Evolutionary conservation across 2,888 invertebrate genomes (phyloP), one percentile per base, ranked within the genome.

Genomic region (Chromoteleia sp.): DNA sequence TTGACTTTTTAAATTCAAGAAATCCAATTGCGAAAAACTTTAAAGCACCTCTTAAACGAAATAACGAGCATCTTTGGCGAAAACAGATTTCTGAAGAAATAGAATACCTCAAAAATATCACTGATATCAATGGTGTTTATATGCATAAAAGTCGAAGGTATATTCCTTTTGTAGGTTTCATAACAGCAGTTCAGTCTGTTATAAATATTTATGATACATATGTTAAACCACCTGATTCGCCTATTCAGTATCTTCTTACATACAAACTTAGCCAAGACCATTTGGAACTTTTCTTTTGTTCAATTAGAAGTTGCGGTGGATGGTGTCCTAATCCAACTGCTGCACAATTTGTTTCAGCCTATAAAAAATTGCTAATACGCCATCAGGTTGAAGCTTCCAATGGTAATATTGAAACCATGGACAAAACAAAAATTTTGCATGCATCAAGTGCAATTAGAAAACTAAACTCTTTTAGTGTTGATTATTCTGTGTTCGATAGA

Each of bases 241-340:
- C 30, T 10, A 1, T 63, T 2, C 33, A 48, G 10, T 63, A 65
- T 19, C 12, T 65, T 0, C 17, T 65, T 8, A 65, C 52, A 14
- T 65, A 65, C 10, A 79, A 82, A 36, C 39, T 78, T 0, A 79
- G 79, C 15, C 82, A 82, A 52, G 82, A 82, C 33, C 82, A 82
- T 15, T 39, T 73, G 5, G 70, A 80, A 75, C 10, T 68, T 7
- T 74, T 74, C 21, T 78, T 78, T 17, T 63, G 75, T 52, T 75
- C 71, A 0, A 81, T 81, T 8, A 25, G 80, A 8, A 50, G 54
- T 30, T 81, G 63, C 36, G 58, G 70, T 3, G 80, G 70, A 1
- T 80, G 80, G 80, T 81, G 75, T 29, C 59, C 65, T 1, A 80
- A 68, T 30, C 80, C 70, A 2, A 74, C 74, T 17, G 14, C 41